Percentiles rank a stretch among this genome's conserved stretches.
Evolutionary conservation across 2,113 vertebrate species (phyloP).

Genomic region (Ctenodactylus gundi): DNA sequence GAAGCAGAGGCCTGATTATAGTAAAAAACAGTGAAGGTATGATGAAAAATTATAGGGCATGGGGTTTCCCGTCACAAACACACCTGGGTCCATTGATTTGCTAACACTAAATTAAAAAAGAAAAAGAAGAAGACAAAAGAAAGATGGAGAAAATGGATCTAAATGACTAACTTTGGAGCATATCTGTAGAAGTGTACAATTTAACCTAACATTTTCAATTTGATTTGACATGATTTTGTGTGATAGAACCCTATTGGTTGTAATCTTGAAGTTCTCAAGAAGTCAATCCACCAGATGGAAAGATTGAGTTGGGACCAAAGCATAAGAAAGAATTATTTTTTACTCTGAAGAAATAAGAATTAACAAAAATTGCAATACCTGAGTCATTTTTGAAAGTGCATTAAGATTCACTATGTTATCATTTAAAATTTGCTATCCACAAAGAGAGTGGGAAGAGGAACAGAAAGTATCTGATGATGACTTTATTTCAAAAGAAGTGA

Average conservation of each 20-base stretch:
- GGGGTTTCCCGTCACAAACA: not conserved
- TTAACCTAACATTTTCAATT: not conserved
- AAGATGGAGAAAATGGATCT: not conserved
- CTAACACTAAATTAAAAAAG: not conserved
- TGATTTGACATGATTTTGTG: not conserved
- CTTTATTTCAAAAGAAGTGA: slow-evolving; percentile 53
- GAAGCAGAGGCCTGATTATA: not conserved
- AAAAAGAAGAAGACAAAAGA: not conserved
- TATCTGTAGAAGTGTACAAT: not conserved
- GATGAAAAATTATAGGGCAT: not conserved
- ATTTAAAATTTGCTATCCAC: not conserved
- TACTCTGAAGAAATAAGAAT: not conserved
- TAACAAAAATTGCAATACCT: not conserved
- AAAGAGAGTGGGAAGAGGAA: not conserved
- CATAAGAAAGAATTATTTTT: not conserved
- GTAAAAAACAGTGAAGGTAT: not conserved
- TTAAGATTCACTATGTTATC: not conserved
- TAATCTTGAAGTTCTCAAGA: not conserved
- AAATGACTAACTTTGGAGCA: not conserved
- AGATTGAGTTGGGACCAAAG: not conserved
- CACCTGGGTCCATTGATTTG: not conserved
- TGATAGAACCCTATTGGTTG: not conserved
- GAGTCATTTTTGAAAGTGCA: not conserved
- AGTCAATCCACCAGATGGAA: not conserved
- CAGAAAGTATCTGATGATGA: not conserved